Conservation (phyloP, 1,140 invertebrate genomes). For the Copidosoma floridanum region DNA sequence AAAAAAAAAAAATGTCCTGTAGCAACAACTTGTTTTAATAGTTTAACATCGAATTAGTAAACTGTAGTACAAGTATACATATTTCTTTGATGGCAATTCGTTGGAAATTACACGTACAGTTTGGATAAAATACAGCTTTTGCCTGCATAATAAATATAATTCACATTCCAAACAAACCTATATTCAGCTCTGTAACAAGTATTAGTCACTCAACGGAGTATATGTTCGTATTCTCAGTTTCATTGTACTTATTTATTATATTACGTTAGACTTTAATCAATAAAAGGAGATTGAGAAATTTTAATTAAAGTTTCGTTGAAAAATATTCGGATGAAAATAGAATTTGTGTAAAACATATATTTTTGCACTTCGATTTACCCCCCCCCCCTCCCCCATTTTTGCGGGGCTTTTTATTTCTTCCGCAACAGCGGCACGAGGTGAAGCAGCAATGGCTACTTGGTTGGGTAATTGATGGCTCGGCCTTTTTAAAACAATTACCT, state of each 20-base stretch:
- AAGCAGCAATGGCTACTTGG: too few species aligned
- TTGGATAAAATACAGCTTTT: too few species aligned
- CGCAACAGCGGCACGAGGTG: too few species aligned
- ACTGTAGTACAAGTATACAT: too few species aligned
- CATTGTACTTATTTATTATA: not conserved
- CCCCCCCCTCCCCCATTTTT: not conserved
- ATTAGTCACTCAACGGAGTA: slow-evolving; percentile 24
- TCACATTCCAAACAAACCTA: too few species aligned
- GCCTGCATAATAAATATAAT: too few species aligned
- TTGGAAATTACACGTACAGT: slow-evolving; percentile 35
- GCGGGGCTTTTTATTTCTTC: not conserved
- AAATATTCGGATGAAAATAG: slow-evolving; percentile 16
- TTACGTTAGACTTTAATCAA: too few species aligned
- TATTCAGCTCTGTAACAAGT: slow-evolving; percentile 34
- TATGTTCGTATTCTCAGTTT: slow-evolving; percentile 20
- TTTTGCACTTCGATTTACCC: not conserved
- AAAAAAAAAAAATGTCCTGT: too few species aligned
- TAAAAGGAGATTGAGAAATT: not conserved
- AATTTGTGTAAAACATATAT: slow-evolving; percentile 1
- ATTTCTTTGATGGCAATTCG: slow-evolving; percentile 27
- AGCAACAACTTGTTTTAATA: too few species aligned
- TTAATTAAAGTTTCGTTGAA: not conserved
- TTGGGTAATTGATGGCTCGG: too few species aligned
- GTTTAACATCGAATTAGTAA: too few species aligned
- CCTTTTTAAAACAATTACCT: too few species aligned